Percentiles rank a stretch among this genome's conserved stretches.
Evolutionary conservation across 1,140 invertebrate genomes (phyloP).

Genomic region (Uloborus diversus): DNA sequence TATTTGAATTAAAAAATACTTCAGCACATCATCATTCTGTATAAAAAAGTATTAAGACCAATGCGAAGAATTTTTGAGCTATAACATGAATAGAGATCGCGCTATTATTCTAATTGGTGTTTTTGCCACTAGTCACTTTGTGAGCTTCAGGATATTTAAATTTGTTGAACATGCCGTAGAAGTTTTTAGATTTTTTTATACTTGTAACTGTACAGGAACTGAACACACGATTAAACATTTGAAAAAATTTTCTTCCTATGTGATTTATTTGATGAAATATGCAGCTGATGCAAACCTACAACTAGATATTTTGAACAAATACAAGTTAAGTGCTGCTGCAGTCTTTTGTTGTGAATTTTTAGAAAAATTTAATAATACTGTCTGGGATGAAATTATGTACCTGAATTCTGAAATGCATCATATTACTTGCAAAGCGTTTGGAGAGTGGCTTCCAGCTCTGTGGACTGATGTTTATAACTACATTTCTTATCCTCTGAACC

Average conservation of each 20-base stretch:
- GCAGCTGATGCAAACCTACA: no score
- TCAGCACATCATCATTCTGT: no score
- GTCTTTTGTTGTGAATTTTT: not conserved
- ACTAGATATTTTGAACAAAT: conserved; percentile 5
- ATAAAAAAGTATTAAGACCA: no score
- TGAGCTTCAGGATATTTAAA: conserved; percentile 22
- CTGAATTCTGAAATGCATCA: not conserved
- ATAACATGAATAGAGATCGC: conserved; percentile 27
- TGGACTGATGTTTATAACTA: not conserved
- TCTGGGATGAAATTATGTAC: conserved; percentile 21
- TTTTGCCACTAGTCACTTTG: conserved; percentile 36
- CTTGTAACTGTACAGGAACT: conserved; percentile 18
- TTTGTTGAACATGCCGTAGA: not conserved
- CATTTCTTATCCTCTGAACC: not conserved
- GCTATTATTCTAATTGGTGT: conserved; percentile 28
- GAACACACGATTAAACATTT: not conserved
- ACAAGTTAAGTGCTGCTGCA: not conserved
- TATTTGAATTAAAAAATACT: no score
- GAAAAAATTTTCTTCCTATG: conserved; percentile 21
- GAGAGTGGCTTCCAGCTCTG: conserved; percentile 3
- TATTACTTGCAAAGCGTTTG: conserved; percentile 5
- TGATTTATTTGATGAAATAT: conserved; percentile 13
- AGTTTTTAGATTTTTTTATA: not conserved
- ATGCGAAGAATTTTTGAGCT: no score
- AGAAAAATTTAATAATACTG: conserved; percentile 1